Evolutionary conservation across 2,113 vertebrate species (phyloP), one percentile per base, ranked within the genome.

Genomic region (Nyctibius bracteatus): DNA sequence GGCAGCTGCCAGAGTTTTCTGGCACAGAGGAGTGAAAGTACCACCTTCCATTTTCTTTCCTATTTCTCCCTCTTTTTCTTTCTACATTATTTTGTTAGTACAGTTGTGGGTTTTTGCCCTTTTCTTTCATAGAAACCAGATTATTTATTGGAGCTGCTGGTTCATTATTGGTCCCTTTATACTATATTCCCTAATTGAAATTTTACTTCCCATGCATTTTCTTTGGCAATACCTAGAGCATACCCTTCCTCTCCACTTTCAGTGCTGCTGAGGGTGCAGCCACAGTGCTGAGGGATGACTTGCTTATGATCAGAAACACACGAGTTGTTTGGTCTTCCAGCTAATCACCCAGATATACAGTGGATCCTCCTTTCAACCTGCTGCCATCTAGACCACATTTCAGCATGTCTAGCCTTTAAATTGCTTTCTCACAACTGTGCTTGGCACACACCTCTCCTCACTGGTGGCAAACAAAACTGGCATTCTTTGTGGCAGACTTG

Each of bases 91-190:
- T 82, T 68, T 61, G 14, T 43, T 72, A n/a, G 14, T 23, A 59
- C 8, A 54, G 17, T 44, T 68, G 15, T 16, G 3, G 2, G 6
- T 6, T 5, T 0, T 0, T 3, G 9, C 4, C 4, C 19, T 24
- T 58, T 72, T 8, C 28, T 61, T 70, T 43, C 41, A 37, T 3
- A 68, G 43, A 37, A 94, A 70, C 2, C 19, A 81, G 17, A 62
- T 13, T 59, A 57, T 23, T 81, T 94, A 44, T 58, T 58, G 33
- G 43, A 81, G 44, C n/a, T 59, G 30, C 46, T 79, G 13, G 4
- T 77, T 57, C 25, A 20, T 61, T 82, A 57, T 19, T 10, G 1
- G 8, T 31, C 58, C 11, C 8, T 68, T 52, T 73, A 67, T 28
- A 57, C 15, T 47, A 0, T 20, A 37, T 74, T 63, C 87, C 62